These are phyloP conservation scores for Proctacanthus coquilletti DNA, from an alignment of 1,140 invertebrate genomes.

Conservation along the genomic window DNA sequence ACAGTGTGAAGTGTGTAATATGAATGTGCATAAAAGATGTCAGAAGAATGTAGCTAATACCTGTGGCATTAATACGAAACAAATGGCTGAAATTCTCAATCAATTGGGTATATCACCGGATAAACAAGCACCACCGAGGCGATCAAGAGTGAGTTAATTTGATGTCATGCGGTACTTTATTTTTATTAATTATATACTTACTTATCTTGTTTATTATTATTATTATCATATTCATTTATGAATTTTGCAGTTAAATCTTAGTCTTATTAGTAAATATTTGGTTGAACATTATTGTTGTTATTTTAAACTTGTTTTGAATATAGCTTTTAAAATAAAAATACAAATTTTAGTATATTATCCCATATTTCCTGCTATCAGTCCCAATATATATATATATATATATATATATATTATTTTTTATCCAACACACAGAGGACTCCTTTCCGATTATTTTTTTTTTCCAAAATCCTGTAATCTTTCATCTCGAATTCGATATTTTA, in stretches of 20 bases:
- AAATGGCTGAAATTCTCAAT: slow-evolving; percentile 83
- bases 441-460: neutral
- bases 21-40: slow-evolving; percentile 98
- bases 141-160: slow-evolving; percentile 40
- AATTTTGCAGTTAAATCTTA: too few relatives aligned
- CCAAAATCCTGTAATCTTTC: neutral
- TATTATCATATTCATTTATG: slow-evolving; percentile 1
- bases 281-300: too few relatives aligned
- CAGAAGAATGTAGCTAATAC: slow-evolving; percentile 99
- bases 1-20: slow-evolving; percentile 91
- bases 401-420: too few relatives aligned
- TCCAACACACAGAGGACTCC: too few relatives aligned
- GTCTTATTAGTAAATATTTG: too few relatives aligned
- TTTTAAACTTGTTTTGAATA: too few relatives aligned
- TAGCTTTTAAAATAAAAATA: too few relatives aligned
- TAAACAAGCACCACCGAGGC: slow-evolving; percentile 50
- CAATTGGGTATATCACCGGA: slow-evolving; percentile 86
- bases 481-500: too few relatives aligned
- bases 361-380: neutral
- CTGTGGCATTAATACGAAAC: slow-evolving; percentile 95
- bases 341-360: neutral
- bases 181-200: neutral
- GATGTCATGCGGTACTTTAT: neutral
- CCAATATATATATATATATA: too few relatives aligned
- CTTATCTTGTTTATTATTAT: too few relatives aligned